These are phyloP conservation scores for Schlechtendalia chinensis DNA, from an alignment of 1,140 invertebrate genomes.

Conservation along the genomic window DNA sequence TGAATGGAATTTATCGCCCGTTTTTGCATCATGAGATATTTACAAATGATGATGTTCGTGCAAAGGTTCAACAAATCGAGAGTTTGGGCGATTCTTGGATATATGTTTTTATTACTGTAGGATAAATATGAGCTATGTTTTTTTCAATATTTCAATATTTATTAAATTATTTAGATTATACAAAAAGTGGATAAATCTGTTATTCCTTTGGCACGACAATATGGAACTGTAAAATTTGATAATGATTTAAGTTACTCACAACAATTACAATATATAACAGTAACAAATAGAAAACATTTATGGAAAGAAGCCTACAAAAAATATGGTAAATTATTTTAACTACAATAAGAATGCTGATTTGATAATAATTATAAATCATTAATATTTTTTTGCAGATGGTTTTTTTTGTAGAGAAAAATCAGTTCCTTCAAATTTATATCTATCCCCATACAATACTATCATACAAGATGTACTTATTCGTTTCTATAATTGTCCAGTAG, in stretches of 20 bases:
- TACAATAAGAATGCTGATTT: neutral
- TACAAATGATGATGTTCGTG: slow-evolving; percentile 59
- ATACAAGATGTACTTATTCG: slow-evolving; percentile 69
- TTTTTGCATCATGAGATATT: slow-evolving; percentile 56
- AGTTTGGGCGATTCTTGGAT: slow-evolving; percentile 62
- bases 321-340: slow-evolving; percentile 63
- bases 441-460: slow-evolving; percentile 58
- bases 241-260: slow-evolving; percentile 71
- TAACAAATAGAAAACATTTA: slow-evolving; percentile 76
- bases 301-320: slow-evolving; percentile 82
- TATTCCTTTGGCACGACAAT: slow-evolving; percentile 67
- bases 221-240: slow-evolving; percentile 59
- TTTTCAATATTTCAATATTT: slow-evolving; percentile 33
- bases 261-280: slow-evolving; percentile 74
- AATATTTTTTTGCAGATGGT: slow-evolving; percentile 29
- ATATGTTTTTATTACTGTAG: slow-evolving; percentile 64
- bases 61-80: slow-evolving; percentile 61
- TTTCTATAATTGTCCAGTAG: slow-evolving; percentile 71
- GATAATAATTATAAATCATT: neutral
- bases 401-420: slow-evolving; percentile 39
- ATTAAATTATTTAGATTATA: slow-evolving; percentile 59
- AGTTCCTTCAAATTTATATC: slow-evolving; percentile 40
- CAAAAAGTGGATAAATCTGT: slow-evolving; percentile 67
- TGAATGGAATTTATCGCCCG: slow-evolving; percentile 58
- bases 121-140: slow-evolving; percentile 23